Evolutionary conservation across 64 coral and sea anemone genomes (phyloP).

Genomic region (Montipora capricornis): DNA sequence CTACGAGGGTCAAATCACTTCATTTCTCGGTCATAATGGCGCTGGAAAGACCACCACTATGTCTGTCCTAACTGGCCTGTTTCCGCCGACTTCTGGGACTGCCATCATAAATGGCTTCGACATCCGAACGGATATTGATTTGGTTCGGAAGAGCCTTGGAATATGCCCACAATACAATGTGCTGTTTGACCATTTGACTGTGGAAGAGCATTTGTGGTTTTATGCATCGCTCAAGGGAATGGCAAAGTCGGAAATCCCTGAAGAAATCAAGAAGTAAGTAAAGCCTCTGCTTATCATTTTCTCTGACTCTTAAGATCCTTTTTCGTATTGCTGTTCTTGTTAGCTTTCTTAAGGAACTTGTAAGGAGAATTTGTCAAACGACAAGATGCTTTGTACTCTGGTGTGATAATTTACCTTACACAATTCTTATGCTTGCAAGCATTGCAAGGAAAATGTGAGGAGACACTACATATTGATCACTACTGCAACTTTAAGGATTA

Average conservation of each 20-base stretch:
- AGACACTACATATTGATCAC: neutral
- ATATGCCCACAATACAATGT: constrained; percentile 99
- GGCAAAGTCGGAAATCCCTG: constrained; percentile 76
- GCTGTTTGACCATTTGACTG: constrained; percentile 92
- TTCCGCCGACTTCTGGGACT: constrained; percentile 90
- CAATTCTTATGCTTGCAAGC: neutral
- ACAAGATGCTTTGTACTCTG: neutral
- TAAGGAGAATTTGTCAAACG: neutral
- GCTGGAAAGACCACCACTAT: constrained; percentile 98
- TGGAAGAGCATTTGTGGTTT: constrained; percentile 97
- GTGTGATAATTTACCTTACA: neutral
- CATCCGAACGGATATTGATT: constrained; percentile 88
- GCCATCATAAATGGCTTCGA: constrained; percentile 90
- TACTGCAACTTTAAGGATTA: neutral
- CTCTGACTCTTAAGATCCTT: neutral
- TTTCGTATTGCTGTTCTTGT: neutral
- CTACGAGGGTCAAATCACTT: constrained; percentile 95
- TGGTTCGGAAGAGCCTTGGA: constrained; percentile 90
- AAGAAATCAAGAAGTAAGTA: constrained; percentile 93
- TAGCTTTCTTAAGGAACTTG: neutral
- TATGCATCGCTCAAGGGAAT: constrained; percentile 93
- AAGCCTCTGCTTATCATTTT: no score
- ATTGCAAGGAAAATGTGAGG: neutral
- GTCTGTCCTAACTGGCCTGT: constrained; percentile 95
- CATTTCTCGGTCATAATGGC: constrained; percentile 97